Conservation (phyloP, 2,113 vertebrate species). For the Tragelaphus scriptus region DNA sequence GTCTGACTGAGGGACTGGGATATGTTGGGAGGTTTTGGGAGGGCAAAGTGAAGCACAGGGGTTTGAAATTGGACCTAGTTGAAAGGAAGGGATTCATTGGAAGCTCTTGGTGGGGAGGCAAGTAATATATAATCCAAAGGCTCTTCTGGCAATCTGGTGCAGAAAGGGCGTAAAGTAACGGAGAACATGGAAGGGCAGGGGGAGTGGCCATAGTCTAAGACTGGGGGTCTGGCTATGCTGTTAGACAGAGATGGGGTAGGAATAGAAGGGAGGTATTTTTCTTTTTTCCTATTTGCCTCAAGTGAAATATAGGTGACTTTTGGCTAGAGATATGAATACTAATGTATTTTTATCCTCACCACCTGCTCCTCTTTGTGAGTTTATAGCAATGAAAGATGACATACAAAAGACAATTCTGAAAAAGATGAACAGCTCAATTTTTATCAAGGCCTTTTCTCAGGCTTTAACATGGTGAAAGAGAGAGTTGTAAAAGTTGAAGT, state of each 20-base stretch:
- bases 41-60: background rate
- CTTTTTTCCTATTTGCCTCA: conserved; percentile 42
- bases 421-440: conserved; percentile 33
- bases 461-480: conserved; percentile 29
- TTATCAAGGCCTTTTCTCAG: conserved; percentile 37
- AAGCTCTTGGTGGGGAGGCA: background rate
- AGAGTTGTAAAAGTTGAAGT: conserved; percentile 33
- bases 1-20: background rate
- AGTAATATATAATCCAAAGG: background rate
- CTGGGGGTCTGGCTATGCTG: background rate
- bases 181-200: background rate
- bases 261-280: conserved; percentile 26
- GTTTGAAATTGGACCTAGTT: background rate
- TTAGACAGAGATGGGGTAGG: background rate
- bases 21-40: background rate
- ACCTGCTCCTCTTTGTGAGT: conserved; percentile 40
- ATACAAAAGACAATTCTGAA: conserved; percentile 42
- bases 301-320: conserved; percentile 52
- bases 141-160: background rate
- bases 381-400: conserved; percentile 49
- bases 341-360: conserved; percentile 53
- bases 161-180: background rate
- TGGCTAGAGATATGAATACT: conserved; percentile 40
- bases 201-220: background rate
- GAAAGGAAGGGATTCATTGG: background rate